These are phyloP conservation scores for Pentamera pediparva DNA, from an alignment of 53 echinoderm and acorn worm species.

Conservation along the genomic window DNA sequence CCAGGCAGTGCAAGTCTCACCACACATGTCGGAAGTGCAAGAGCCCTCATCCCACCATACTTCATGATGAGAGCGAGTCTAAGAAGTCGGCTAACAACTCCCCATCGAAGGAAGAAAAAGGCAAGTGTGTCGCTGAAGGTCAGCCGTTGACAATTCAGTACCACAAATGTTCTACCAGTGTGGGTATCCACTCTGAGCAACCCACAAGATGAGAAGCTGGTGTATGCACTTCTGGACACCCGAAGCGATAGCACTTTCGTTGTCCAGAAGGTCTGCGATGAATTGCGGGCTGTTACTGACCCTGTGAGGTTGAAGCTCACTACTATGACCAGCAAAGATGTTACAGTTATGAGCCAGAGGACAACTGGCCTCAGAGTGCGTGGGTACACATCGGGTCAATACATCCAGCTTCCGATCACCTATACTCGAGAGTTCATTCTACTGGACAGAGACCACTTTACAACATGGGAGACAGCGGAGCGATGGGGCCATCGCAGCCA, in stretches of 20 bases:
- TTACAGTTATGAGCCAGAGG: constrained; percentile 1
- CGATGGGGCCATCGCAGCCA: constrained; percentile 39
- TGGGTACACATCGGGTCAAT: constrained; percentile 29
- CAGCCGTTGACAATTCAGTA: not conserved
- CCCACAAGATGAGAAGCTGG: constrained; percentile 29
- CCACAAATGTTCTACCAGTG: constrained; percentile 28
- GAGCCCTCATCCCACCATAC: constrained; percentile 51
- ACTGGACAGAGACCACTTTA: constrained; percentile 28
- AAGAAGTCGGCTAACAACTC: not conserved
- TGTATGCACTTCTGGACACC: constrained; percentile 52
- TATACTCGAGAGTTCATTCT: constrained; percentile 61
- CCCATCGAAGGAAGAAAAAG: not conserved
- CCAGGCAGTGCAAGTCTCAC: constrained; percentile 43
- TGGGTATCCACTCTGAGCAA: constrained; percentile 22
- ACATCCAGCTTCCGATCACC: constrained; percentile 31
- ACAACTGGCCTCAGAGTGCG: constrained; percentile 6
- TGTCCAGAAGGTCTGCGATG: constrained; percentile 1
- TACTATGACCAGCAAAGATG: constrained; percentile 34
- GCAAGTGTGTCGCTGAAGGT: constrained; percentile 9
- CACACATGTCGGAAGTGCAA: constrained; percentile 43
- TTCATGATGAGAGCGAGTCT: constrained; percentile 36
- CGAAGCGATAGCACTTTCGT: constrained; percentile 54
- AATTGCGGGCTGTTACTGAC: constrained; percentile 3
- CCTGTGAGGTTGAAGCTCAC: constrained; percentile 34
- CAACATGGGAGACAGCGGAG: constrained; percentile 30